Evolutionary conservation across 2,797 vertebrate genomes (phyloP).

Genomic region (Hozukius guyotensis): DNA sequence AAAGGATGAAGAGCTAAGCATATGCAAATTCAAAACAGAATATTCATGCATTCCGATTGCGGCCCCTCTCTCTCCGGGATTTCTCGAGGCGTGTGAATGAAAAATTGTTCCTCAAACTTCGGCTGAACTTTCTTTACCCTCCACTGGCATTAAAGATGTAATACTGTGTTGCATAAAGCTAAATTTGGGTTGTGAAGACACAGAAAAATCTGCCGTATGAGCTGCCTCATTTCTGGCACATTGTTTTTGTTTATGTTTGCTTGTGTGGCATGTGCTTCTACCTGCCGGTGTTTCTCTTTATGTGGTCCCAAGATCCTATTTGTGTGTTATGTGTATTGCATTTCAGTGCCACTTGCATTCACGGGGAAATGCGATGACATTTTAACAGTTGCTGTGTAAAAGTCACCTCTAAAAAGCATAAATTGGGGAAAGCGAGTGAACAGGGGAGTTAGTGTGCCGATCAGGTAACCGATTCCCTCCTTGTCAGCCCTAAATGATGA

Average conservation of each 20-base stretch:
- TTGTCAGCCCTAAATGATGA: neutral
- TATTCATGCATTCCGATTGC: constrained; percentile 76
- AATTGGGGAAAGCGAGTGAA: constrained; percentile 14
- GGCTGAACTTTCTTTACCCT: constrained; percentile 74
- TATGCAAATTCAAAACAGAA: constrained; percentile 78
- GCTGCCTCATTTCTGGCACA: neutral
- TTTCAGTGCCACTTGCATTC: constrained; percentile 8
- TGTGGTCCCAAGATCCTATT: constrained; percentile 8
- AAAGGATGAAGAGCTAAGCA: constrained; percentile 67
- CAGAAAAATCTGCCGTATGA: constrained; percentile 10
- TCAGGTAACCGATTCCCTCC: constrained; percentile 8
- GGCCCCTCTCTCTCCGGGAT: constrained; percentile 59
- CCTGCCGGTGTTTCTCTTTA: neutral
- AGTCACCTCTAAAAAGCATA: constrained; percentile 51
- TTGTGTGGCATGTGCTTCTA: neutral
- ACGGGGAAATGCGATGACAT: constrained; percentile 15
- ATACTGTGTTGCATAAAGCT: constrained; percentile 29
- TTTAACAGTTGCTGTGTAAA: constrained; percentile 24
- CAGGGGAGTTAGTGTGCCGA: constrained; percentile 38
- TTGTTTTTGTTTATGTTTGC: constrained; percentile 20
- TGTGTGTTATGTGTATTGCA: neutral
- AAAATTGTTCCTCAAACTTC: constrained; percentile 75
- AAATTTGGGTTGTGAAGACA: constrained; percentile 17
- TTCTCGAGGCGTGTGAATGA: constrained; percentile 68
- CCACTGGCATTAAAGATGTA: constrained; percentile 65